These are phyloP conservation scores for Zosterops japonicus DNA, from an alignment of 2,113 vertebrate species.

Conservation along the genomic window DNA sequence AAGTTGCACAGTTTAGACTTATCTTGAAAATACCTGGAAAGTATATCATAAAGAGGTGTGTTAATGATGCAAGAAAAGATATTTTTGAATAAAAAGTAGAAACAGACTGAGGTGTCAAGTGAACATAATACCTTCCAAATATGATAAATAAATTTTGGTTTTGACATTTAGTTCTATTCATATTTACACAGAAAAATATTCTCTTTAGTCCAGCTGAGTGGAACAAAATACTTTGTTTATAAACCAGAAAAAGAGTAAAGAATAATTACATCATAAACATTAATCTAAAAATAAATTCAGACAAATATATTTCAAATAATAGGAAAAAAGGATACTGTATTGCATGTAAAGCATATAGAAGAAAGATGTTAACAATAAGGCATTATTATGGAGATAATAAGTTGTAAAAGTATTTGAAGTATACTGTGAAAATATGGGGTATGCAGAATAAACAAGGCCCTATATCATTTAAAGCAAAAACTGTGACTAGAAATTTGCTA, in stretches of 20 bases:
- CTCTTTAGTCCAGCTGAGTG: background rate
- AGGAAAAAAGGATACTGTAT: background rate
- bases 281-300: background rate
- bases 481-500: background rate
- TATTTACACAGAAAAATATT: background rate
- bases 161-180: background rate
- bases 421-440: background rate
- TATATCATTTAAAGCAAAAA: background rate
- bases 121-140: background rate
- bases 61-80: background rate
- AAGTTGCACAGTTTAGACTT: background rate
- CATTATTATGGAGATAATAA: background rate
- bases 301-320: background rate
- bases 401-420: background rate
- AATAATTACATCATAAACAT: background rate
- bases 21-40: background rate
- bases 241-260: background rate
- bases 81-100: background rate
- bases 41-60: background rate
- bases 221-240: background rate
- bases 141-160: background rate
- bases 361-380: background rate
- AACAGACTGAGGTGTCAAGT: background rate
- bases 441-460: background rate
- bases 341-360: background rate